These are phyloP conservation scores for Pheosia tremula DNA, from an alignment of 2,888 invertebrate genomes.

Conservation along the genomic window DNA sequence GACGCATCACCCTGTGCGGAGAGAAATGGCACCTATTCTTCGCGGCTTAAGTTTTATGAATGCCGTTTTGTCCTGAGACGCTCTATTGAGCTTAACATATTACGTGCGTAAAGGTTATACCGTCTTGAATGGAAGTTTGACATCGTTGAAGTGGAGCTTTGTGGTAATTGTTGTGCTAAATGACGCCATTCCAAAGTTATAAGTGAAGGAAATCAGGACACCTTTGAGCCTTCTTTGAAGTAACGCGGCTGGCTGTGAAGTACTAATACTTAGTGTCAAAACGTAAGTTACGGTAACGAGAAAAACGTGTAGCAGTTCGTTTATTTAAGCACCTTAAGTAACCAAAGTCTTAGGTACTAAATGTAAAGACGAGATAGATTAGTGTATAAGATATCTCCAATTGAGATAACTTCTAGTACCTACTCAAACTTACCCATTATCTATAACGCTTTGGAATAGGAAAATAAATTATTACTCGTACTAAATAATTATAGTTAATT, in stretches of 20 bases:
- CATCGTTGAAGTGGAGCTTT: conserved; percentile 16
- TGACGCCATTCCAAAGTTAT: conserved; percentile 20
- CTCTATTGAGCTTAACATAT: conserved; percentile 34
- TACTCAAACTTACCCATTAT: no score
- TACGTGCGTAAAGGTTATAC: conserved; percentile 37
- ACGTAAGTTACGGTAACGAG: background rate
- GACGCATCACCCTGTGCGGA: conserved; percentile 14
- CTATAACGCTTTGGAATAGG: no score
- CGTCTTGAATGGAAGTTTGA: conserved; percentile 18
- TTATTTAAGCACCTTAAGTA: background rate
- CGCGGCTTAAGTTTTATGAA: conserved; percentile 32
- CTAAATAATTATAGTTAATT: no score
- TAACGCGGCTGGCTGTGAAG: background rate
- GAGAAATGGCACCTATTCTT: conserved; percentile 25
- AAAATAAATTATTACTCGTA: no score
- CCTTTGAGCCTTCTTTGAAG: background rate
- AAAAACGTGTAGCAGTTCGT: background rate
- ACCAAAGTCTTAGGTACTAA: background rate
- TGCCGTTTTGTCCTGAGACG: conserved; percentile 16
- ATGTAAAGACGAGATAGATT: background rate
- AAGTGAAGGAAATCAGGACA: conserved; percentile 3
- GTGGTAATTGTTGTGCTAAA: conserved; percentile 33
- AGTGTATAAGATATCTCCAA: no score
- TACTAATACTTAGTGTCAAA: background rate
- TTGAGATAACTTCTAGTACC: no score